These are phyloP conservation scores for Eupristina koningsbergeri DNA, from an alignment of 1,140 invertebrate genomes.

Conservation along the genomic window DNA sequence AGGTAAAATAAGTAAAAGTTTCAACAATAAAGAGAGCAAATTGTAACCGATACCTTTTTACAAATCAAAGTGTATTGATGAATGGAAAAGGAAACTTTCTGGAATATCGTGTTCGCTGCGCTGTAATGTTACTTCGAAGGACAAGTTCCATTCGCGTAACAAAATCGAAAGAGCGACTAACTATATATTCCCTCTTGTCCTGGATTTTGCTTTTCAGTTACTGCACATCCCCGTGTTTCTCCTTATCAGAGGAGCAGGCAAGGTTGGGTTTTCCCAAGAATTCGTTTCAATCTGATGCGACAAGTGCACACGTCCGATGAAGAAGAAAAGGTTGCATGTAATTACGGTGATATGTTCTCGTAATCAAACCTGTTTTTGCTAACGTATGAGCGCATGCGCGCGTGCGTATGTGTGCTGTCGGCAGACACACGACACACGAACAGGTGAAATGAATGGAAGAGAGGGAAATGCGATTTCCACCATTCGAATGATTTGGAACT, in stretches of 20 bases:
- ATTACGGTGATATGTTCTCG: slow-evolving; percentile 15
- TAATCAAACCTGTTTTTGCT: slow-evolving; percentile 29
- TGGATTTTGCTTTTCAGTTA: neutral
- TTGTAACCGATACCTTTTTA: neutral
- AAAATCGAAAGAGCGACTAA: neutral
- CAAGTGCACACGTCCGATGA: neutral
- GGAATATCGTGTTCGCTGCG: neutral
- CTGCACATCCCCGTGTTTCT: slow-evolving; percentile 14
- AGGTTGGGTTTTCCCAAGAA: slow-evolving; percentile 3
- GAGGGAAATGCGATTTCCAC: no score
- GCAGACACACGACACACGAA: neutral
- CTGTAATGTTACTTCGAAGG: neutral
- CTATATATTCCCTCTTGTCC: neutral
- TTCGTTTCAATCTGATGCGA: neutral
- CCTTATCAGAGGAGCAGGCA: neutral
- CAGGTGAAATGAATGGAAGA: neutral
- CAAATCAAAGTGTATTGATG: neutral
- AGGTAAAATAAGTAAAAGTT: no score
- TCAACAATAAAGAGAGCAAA: no score
- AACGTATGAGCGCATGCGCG: neutral
- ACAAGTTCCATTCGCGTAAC: neutral
- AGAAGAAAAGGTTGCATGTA: slow-evolving; percentile 3
- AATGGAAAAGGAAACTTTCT: neutral
- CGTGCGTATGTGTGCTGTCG: neutral
- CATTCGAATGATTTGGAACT: no score